These are phyloP conservation scores for Maniola jurtina DNA, from an alignment of 1,140 invertebrate species.

Conservation along the genomic window DNA sequence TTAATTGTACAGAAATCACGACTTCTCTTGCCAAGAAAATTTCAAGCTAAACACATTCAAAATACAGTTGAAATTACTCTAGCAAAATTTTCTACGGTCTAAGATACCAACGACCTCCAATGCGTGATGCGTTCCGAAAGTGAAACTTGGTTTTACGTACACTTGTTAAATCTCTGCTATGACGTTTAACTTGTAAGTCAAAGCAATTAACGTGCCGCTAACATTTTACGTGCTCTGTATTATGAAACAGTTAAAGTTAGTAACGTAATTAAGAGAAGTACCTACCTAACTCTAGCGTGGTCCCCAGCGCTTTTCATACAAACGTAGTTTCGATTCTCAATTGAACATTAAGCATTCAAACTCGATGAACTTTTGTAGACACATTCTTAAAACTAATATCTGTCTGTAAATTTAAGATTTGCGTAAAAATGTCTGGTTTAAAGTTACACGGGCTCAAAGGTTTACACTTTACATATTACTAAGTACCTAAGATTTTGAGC, in stretches of 20 bases:
- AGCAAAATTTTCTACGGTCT: background rate
- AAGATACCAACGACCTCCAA: conserved; percentile 29
- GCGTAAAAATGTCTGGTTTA: too few relatives aligned
- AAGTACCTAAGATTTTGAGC: too few relatives aligned
- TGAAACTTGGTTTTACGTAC: conserved; percentile 35
- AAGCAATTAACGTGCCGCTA: background rate
- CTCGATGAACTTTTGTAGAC: too few relatives aligned
- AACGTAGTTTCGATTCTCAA: too few relatives aligned
- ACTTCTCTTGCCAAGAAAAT: background rate
- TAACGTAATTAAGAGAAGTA: too few relatives aligned
- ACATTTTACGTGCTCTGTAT: background rate
- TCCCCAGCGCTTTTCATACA: too few relatives aligned
- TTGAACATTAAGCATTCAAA: too few relatives aligned
- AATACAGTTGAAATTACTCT: conserved; percentile 16
- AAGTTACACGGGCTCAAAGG: too few relatives aligned
- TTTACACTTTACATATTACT: too few relatives aligned
- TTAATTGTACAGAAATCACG: conserved; percentile 29
- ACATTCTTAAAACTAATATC: too few relatives aligned
- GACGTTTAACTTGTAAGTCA: conserved; percentile 7
- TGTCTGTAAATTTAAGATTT: too few relatives aligned
- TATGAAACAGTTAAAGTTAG: background rate
- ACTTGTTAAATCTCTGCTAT: conserved; percentile 26
- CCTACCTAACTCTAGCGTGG: too few relatives aligned
- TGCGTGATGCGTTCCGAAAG: conserved; percentile 36
- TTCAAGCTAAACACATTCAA: background rate